Percentiles rank a stretch among this genome's conserved stretches.
Evolutionary conservation across 92 coral and sea anemone genomes (phyloP).

Genomic region (Zoanthus sociatus): DNA sequence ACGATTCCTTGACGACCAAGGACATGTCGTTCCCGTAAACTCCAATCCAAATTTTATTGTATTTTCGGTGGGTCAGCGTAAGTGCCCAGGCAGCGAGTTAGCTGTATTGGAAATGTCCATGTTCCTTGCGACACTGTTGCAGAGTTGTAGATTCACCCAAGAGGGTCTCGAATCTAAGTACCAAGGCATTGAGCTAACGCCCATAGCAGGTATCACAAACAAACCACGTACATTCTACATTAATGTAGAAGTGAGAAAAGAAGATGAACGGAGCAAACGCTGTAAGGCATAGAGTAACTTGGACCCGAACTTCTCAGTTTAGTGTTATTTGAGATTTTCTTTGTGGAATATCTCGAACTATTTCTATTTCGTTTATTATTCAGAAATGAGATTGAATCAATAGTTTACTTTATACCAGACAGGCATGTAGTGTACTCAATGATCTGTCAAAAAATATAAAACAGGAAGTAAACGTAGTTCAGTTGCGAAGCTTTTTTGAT

Average conservation of each 20-base stretch:
- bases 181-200: constrained; percentile 33
- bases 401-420: no score
- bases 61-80: constrained; percentile 61
- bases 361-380: no score
- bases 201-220: constrained; percentile 18
- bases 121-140: constrained; percentile 59
- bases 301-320: background rate
- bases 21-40: constrained; percentile 32
- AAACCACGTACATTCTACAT: constrained; percentile 23
- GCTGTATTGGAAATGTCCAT: constrained; percentile 56
- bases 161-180: constrained; percentile 33
- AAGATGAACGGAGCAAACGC: constrained; percentile 10
- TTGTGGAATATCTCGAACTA: no score
- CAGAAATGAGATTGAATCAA: no score
- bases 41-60: constrained; percentile 52
- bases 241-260: constrained; percentile 29
- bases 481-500: no score
- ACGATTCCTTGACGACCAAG: constrained; percentile 61
- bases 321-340: no score
- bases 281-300: background rate
- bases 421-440: no score
- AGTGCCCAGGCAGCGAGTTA: constrained; percentile 57
- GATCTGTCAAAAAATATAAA: no score
- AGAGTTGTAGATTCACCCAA: constrained; percentile 34
- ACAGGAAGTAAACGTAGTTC: no score